phyloP scores from a whole-genome alignment of 2,113 vertebrate species.

The Coracopsis vasa region DNA sequence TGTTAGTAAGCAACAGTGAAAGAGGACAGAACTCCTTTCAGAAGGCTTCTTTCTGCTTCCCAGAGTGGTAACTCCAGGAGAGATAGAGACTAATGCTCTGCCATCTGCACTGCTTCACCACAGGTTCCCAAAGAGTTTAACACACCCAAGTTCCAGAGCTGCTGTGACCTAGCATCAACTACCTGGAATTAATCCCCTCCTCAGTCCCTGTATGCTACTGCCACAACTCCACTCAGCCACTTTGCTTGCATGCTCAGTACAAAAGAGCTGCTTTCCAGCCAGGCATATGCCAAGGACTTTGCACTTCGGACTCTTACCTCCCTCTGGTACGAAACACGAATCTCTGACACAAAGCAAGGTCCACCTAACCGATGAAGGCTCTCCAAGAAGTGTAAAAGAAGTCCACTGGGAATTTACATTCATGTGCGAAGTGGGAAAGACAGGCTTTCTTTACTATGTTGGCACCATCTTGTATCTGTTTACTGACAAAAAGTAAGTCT shows the following conservation, averaged over 20 bases:
- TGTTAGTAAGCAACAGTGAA: not conserved
- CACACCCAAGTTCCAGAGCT: not conserved
- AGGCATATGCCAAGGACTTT: not conserved
- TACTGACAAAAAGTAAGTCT: slow-evolving; percentile 40
- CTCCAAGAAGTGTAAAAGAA: rapidly evolving
- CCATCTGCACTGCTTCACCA: not conserved
- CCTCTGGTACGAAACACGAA: not conserved
- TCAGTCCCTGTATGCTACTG: not conserved
- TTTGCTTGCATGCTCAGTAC: not conserved
- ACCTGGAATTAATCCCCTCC: not conserved
- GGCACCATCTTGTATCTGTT: slow-evolving; percentile 51
- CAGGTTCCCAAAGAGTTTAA: not conserved
- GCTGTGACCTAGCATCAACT: not conserved
- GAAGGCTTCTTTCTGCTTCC: not conserved
- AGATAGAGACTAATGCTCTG: not conserved
- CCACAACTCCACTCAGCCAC: not conserved
- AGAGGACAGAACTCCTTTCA: not conserved
- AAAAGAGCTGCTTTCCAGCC: not conserved
- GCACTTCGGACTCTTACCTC: slow-evolving; percentile 44
- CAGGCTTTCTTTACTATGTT: slow-evolving; percentile 34
- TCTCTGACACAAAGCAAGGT: not conserved
- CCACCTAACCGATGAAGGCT: not conserved
- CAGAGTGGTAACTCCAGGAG: not conserved
- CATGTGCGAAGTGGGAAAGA: not conserved
- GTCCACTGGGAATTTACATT: not conserved